These are phyloP conservation scores for Drosophila tani DNA, from an alignment of 1,140 invertebrate genomes.

Conservation along the genomic window DNA sequence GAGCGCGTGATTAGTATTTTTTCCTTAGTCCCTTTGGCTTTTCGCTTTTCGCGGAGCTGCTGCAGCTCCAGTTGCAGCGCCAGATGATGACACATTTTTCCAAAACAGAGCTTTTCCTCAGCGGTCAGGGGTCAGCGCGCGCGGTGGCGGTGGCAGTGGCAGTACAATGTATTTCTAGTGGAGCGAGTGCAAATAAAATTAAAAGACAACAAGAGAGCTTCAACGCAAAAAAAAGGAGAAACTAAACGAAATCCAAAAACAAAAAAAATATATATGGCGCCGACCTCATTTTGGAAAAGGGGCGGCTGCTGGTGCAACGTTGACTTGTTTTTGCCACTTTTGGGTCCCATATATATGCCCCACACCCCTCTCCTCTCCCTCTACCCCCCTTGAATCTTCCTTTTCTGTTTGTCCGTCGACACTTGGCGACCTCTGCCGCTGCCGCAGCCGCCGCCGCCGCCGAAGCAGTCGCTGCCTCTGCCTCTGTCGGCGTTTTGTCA, in stretches of 20 bases:
- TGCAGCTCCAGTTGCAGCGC: constrained; percentile 3
- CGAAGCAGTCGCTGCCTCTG: constrained; percentile 39
- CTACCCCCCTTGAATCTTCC: constrained; percentile 3
- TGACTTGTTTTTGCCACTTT: constrained; percentile 77
- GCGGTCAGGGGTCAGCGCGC: constrained; percentile 42
- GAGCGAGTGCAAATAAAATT: constrained; percentile 79
- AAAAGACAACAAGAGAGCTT: constrained; percentile 50
- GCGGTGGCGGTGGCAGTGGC: constrained; percentile 27
- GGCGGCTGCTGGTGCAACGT: constrained; percentile 17
- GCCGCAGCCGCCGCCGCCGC: constrained; percentile 23
- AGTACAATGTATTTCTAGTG: constrained; percentile 81
- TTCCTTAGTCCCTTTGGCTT: constrained; percentile 46
- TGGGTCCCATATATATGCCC: constrained; percentile 17
- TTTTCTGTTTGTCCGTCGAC: constrained; percentile 61
- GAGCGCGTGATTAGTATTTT: constrained; percentile 62
- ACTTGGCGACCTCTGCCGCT: constrained; percentile 70
- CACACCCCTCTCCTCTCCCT: too few species aligned
- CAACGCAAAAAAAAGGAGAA: constrained; percentile 57
- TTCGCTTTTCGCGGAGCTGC: constrained; percentile 8
- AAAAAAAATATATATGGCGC: constrained; percentile 74
- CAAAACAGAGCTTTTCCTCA: constrained; percentile 24
- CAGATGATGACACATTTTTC: constrained; percentile 48
- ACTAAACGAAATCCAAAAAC: constrained; percentile 11
- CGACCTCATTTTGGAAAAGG: constrained; percentile 65
- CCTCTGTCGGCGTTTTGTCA: constrained; percentile 73